Evolutionary conservation across 2,113 vertebrate species (phyloP).

Genomic region (Scatophagus argus): DNA sequence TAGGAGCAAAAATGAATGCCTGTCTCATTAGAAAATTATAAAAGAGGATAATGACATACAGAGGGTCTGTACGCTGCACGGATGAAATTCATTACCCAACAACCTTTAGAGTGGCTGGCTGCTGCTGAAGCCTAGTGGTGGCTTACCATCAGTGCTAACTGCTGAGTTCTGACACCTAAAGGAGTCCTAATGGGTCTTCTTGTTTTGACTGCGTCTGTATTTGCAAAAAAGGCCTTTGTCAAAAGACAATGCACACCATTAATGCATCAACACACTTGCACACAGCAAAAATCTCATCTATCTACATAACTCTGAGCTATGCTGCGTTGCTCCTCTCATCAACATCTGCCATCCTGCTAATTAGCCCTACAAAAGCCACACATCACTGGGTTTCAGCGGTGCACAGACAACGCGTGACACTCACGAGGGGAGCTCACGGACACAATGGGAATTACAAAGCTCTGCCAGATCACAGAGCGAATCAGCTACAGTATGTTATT

Average conservation of each 20-base stretch:
- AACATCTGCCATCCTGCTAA: slow-evolving; percentile 81
- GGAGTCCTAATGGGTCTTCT: slow-evolving; percentile 14
- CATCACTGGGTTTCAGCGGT: slow-evolving; percentile 75
- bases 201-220: slow-evolving; percentile 20
- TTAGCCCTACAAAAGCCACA: slow-evolving; percentile 79
- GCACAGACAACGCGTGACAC: slow-evolving; percentile 67
- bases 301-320: slow-evolving; percentile 48
- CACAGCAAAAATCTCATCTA: slow-evolving; percentile 37
- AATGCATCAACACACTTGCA: slow-evolving; percentile 14
- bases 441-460: slow-evolving; percentile 70
- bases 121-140: slow-evolving; percentile 19
- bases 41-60: slow-evolving; percentile 40
- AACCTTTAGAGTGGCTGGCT: slow-evolving; percentile 17
- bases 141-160: not conserved
- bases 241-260: slow-evolving; percentile 35
- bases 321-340: slow-evolving; percentile 63
- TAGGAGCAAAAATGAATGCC: slow-evolving; percentile 16
- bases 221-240: slow-evolving; percentile 19
- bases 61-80: not conserved
- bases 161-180: slow-evolving; percentile 17
- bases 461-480: slow-evolving; percentile 42
- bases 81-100: slow-evolving; percentile 47
- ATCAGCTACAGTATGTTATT: slow-evolving; percentile 39
- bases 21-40: slow-evolving; percentile 37
- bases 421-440: slow-evolving; percentile 49